Percentiles rank a stretch among this genome's conserved stretches.
phyloP scores from a whole-genome alignment of 1,140 invertebrate genomes.

The Drusus annulatus region DNA sequence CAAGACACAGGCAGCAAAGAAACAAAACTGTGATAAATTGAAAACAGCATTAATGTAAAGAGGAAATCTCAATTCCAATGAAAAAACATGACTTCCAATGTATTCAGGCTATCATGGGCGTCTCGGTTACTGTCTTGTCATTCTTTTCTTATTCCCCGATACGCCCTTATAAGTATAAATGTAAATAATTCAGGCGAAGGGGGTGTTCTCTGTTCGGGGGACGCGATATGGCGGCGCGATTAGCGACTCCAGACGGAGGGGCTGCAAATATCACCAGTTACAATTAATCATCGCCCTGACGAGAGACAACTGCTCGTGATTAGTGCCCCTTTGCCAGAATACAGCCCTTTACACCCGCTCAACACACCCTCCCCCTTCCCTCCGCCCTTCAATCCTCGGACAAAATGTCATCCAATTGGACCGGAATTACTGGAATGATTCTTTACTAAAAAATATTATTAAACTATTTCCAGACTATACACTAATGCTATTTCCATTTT shows the following conservation, averaged over 20 bases:
- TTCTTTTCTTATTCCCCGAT: constrained; percentile 33
- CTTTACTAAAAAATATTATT: no score
- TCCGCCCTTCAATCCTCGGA: background rate
- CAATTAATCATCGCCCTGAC: constrained; percentile 52
- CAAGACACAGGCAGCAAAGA: background rate
- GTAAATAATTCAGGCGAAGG: constrained; percentile 19
- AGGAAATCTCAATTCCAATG: constrained; percentile 12
- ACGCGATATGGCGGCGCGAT: background rate
- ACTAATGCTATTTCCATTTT: no score
- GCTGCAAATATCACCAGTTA: constrained; percentile 50
- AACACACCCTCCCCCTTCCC: no score
- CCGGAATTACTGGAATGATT: no score
- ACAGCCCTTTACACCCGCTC: background rate
- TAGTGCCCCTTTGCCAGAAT: constrained; percentile 35
- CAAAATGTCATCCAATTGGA: no score
- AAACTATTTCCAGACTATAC: no score
- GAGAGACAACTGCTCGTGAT: constrained; percentile 55
- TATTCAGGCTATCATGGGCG: constrained; percentile 28
- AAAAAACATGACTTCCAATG: constrained; percentile 23
- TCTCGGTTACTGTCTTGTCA: constrained; percentile 30
- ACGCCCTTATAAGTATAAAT: constrained; percentile 38
- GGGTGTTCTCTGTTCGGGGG: background rate
- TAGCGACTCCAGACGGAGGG: constrained; percentile 18
- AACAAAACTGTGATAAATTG: constrained; percentile 1
- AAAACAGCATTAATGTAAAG: constrained; percentile 13